These are phyloP conservation scores for Machimus atricapillus DNA, from an alignment of 2,888 invertebrate genomes.

Conservation along the genomic window DNA sequence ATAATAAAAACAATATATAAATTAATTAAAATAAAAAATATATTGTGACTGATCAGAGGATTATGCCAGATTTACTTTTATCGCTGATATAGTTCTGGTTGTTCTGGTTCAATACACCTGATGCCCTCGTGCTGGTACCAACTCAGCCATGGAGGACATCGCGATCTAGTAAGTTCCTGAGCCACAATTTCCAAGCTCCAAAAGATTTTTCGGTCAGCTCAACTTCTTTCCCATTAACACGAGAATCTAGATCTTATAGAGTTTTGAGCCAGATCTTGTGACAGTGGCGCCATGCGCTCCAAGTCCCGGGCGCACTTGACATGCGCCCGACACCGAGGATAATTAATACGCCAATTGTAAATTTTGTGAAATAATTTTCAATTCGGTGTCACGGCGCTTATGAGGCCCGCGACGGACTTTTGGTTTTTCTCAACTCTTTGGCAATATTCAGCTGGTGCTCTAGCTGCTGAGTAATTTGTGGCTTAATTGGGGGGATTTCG, in stretches of 20 bases:
- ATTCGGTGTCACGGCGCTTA: background rate
- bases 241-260: background rate
- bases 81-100: background rate
- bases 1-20: background rate
- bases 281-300: background rate
- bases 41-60: background rate
- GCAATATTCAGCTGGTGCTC: background rate
- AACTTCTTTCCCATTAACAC: background rate
- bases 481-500: background rate
- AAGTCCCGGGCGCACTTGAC: background rate
- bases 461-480: background rate
- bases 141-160: background rate
- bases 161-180: background rate
- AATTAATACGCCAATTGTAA: slow-evolving; percentile 19
- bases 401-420: background rate
- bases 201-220: background rate
- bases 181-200: background rate
- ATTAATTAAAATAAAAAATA: background rate
- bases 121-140: background rate
- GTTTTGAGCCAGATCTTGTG: background rate
- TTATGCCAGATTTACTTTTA: background rate
- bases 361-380: slow-evolving; percentile 3
- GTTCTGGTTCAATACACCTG: background rate
- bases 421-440: background rate
- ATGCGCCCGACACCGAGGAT: background rate